Conservation (phyloP, 2,888 invertebrate genomes). For the Unio delphinus region DNA sequence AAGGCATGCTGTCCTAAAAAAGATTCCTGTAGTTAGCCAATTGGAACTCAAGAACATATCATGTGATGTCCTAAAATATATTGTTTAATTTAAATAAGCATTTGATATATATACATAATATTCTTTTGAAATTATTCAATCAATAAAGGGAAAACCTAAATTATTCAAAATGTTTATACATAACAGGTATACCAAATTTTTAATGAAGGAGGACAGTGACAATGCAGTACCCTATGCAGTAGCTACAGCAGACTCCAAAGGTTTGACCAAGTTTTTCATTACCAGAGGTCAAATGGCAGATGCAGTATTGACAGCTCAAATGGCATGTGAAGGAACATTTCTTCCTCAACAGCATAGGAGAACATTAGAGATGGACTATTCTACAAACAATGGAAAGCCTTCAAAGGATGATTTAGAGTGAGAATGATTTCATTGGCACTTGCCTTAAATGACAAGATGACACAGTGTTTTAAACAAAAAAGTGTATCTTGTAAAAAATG, state of each 20-base stretch:
- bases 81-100: too few relatives aligned
- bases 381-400: too few relatives aligned
- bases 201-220: constrained; percentile 64
- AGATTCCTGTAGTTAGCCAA: too few relatives aligned
- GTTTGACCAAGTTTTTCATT: constrained; percentile 56
- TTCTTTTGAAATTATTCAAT: background rate
- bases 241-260: constrained; percentile 61
- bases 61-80: too few relatives aligned
- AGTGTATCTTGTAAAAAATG: too few relatives aligned
- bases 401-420: too few relatives aligned
- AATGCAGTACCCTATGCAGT: constrained; percentile 64
- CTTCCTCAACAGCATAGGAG: background rate
- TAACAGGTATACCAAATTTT: constrained; percentile 61
- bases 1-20: too few relatives aligned
- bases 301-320: constrained; percentile 62
- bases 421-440: too few relatives aligned
- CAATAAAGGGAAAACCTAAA: background rate
- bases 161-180: background rate
- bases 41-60: too few relatives aligned
- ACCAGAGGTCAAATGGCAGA: constrained; percentile 60
- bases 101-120: too few relatives aligned
- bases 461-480: too few relatives aligned
- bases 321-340: constrained; percentile 52
- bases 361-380: too few relatives aligned
- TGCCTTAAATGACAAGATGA: background rate